Conservation (phyloP, 2,888 invertebrate genomes). For the Callosobruchus maculatus region DNA sequence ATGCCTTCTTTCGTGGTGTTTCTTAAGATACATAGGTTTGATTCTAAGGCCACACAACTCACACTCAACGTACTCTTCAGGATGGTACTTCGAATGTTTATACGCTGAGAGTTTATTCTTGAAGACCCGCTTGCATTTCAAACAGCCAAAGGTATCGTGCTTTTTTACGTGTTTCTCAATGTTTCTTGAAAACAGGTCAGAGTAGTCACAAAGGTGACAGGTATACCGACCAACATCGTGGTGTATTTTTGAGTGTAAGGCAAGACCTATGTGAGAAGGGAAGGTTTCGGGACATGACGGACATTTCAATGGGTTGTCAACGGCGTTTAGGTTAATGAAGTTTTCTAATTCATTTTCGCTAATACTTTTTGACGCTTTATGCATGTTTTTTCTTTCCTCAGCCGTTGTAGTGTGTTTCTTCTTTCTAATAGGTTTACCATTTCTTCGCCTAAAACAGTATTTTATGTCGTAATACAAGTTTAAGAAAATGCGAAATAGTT, state of each 20-base stretch:
- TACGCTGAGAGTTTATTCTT: slow-evolving; percentile 51
- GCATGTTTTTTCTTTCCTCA: not conserved
- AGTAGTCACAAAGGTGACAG: slow-evolving; percentile 40
- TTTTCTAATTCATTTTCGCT: slow-evolving; percentile 10
- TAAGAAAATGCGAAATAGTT: not conserved
- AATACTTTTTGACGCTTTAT: not conserved
- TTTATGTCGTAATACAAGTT: not conserved
- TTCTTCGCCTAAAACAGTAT: not conserved
- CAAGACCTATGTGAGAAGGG: slow-evolving; percentile 42
- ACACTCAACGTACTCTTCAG: slow-evolving; percentile 27
- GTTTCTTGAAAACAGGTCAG: slow-evolving; percentile 23
- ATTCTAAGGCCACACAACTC: slow-evolving; percentile 35
- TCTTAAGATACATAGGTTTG: slow-evolving; percentile 25
- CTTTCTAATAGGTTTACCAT: not conserved
- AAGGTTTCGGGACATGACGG: slow-evolving; percentile 54
- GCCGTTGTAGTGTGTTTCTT: not conserved
- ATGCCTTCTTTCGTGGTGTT: slow-evolving; percentile 32
- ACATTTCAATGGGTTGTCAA: slow-evolving; percentile 48
- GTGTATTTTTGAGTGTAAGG: slow-evolving; percentile 40
- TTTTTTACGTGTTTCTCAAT: slow-evolving; percentile 33
- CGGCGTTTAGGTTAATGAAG: slow-evolving; percentile 17
- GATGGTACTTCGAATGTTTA: slow-evolving; percentile 41
- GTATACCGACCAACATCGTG: slow-evolving; percentile 35
- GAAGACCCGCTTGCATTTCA: slow-evolving; percentile 31
- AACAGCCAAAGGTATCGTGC: slow-evolving; percentile 32